Evolutionary conservation across 2,888 invertebrate genomes (phyloP), one percentile per base, ranked within the genome.

Genomic region (Anticlea derivata): DNA sequence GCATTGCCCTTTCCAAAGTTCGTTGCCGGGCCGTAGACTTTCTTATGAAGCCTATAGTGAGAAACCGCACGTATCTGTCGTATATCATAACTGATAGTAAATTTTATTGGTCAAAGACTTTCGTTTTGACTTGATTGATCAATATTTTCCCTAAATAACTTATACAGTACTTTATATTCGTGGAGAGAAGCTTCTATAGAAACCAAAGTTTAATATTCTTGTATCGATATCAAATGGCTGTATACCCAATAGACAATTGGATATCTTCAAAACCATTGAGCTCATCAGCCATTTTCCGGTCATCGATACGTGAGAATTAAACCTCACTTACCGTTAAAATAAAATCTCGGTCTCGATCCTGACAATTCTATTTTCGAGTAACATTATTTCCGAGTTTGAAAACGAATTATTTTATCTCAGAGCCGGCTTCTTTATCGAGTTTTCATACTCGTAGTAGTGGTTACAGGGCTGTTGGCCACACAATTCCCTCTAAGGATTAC

Each of bases 401-500:
- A 51, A 57, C 46, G 57, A 49, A 49, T 58, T 43, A 57, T 53
- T 61, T 59, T 57, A 53, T 55, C 46, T 50, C 48, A 27, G 40
- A 38, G 29, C 35, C 44, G 23, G 48, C 31, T 51, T 39, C 27
- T 34, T 20, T 29, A 26, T 59, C 65, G 69, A 65, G 60, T 64
- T 65, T 50, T 55, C 53, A 52, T 63, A 61, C 66, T 62, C 61
- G 66, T 78, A 68, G 83, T 78, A 79, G 75, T 63, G 78, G 78
- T 66, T 70, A 67, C 70, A 75, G 72, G 68, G 70, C 76, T 80
- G 75, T 75, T 82, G 73, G 80, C 80, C 83, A 79, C 82, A 86
- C 83, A 83, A 86, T 85, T 84, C 86, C 83, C 86, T 75, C 72
- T 70, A 80, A 78, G 86, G 85, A 86, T 89, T 84, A 86, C 74